These are phyloP conservation scores for Aquatica leii DNA, from an alignment of 2,888 invertebrate genomes.

Conservation along the genomic window DNA sequence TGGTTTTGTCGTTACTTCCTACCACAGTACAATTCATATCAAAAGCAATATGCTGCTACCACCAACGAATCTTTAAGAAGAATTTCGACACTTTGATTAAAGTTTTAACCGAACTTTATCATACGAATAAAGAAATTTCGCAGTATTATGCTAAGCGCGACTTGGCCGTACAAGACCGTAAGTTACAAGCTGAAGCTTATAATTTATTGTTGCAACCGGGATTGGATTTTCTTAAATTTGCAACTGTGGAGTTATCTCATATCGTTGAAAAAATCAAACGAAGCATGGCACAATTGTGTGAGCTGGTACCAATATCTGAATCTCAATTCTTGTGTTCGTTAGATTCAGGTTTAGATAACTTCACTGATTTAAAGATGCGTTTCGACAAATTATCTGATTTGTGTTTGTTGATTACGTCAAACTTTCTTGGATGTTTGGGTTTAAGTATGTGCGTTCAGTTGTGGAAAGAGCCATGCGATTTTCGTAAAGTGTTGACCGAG, in stretches of 20 bases:
- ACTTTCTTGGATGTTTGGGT: conserved; percentile 28
- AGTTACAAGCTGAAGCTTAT: background rate
- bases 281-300: conserved; percentile 7
- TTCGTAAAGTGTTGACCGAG: conserved; percentile 18
- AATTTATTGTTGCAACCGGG: conserved; percentile 10
- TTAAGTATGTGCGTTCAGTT: conserved; percentile 24
- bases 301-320: conserved; percentile 4
- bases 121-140: conserved; percentile 10
- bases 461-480: conserved; percentile 17
- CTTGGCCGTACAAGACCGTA: background rate
- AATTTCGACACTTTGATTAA: conserved; percentile 18
- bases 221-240: too few species aligned
- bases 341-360: background rate
- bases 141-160: conserved; percentile 12
- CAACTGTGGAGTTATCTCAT: too few species aligned
- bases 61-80: conserved; percentile 8
- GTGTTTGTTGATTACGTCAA: conserved; percentile 25
- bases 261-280: conserved; percentile 9
- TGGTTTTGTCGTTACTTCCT: conserved; percentile 9
- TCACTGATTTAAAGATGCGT: background rate
- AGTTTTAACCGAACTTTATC: conserved; percentile 5
- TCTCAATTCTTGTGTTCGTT: conserved; percentile 5
- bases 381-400: conserved; percentile 21
- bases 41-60: background rate
- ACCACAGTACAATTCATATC: conserved; percentile 3